Conservation (phyloP, 2,113 vertebrate genomes). For the Centropus unirufus region DNA sequence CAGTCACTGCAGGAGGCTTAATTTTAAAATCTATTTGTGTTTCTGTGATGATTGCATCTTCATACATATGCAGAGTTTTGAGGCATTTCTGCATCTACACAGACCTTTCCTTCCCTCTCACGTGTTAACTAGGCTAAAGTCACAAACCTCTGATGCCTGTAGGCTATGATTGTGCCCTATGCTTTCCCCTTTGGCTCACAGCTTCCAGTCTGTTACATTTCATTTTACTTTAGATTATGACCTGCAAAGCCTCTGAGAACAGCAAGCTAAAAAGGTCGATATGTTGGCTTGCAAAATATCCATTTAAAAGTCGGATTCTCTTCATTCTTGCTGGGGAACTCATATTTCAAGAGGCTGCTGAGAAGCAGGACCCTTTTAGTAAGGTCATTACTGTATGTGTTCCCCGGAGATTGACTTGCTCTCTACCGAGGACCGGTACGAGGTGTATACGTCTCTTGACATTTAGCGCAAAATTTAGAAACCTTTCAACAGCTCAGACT, state of each 20-base stretch:
- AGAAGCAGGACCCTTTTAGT: background rate
- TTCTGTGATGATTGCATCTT: background rate
- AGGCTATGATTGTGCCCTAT: background rate
- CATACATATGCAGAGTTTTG: background rate
- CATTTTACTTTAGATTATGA: background rate
- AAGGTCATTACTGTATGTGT: background rate
- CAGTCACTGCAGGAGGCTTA: background rate
- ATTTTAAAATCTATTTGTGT: background rate
- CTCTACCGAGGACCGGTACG: background rate
- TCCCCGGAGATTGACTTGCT: background rate
- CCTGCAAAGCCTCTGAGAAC: background rate
- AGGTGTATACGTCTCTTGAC: background rate
- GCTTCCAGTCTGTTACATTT: background rate
- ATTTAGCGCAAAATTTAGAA: background rate
- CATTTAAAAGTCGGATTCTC: background rate
- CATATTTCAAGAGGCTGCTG: background rate
- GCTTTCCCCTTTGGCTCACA: background rate
- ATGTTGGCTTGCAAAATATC: background rate
- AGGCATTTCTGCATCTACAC: background rate
- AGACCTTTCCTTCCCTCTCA: background rate
- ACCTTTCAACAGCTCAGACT: background rate
- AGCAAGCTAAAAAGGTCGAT: background rate
- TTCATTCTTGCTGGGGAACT: background rate
- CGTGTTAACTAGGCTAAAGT: too few relatives aligned
- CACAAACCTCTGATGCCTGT: too few relatives aligned